These are phyloP conservation scores for Unio delphinus DNA, from an alignment of 2,888 invertebrate genomes.

Conservation along the genomic window DNA sequence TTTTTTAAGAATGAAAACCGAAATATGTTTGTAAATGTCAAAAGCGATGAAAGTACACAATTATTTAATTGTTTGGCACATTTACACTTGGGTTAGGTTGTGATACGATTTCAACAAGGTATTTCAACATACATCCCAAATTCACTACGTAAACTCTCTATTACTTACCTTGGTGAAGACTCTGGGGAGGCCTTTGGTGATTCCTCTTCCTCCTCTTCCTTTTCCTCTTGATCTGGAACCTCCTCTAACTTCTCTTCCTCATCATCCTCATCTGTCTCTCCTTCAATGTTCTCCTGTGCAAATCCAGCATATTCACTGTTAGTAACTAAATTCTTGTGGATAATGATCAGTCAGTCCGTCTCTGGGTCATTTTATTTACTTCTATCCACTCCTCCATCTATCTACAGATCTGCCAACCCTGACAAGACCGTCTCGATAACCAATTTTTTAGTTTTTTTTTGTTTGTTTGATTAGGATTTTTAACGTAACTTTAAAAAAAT, in stretches of 20 bases:
- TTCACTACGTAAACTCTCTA: neutral
- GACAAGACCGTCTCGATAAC: too few species aligned
- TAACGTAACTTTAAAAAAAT: too few species aligned
- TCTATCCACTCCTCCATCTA: too few species aligned
- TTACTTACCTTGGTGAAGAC: neutral
- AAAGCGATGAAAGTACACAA: too few species aligned
- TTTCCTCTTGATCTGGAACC: slow-evolving; percentile 32
- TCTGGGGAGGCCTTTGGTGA: slow-evolving; percentile 15
- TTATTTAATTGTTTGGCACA: too few species aligned
- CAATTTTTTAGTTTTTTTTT: too few species aligned
- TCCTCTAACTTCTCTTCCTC: slow-evolving; percentile 23
- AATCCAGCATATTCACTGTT: neutral
- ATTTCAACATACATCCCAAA: neutral
- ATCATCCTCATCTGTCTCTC: slow-evolving; percentile 34
- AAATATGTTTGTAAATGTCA: too few species aligned
- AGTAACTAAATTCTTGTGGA: neutral
- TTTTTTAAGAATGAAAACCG: too few species aligned
- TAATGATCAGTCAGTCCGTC: too few species aligned
- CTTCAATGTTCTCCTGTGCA: slow-evolving; percentile 13
- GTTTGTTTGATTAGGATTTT: too few species aligned
- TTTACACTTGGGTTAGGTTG: slow-evolving; percentile 7
- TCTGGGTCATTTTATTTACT: too few species aligned
- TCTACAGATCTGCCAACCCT: too few species aligned
- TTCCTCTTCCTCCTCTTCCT: slow-evolving; percentile 25
- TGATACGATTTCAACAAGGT: neutral